Evolutionary conservation across 2,888 invertebrate species (phyloP).

Genomic region (Tortricodes alternella): DNA sequence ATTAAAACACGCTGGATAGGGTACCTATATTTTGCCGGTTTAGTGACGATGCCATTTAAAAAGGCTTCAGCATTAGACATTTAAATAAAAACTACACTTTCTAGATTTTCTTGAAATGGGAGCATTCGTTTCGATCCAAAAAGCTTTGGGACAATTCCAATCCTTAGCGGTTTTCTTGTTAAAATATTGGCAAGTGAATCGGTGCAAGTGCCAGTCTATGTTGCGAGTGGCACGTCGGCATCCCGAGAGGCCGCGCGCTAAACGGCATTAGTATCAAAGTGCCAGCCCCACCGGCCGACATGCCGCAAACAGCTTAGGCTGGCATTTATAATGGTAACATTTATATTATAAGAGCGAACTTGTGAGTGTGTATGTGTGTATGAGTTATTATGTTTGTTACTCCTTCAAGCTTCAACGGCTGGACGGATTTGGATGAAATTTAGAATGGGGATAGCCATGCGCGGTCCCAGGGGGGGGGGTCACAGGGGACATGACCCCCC

Average conservation of each 20-base stretch:
- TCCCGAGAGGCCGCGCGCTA: slow-evolving; percentile 34
- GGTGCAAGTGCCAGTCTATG: not conserved
- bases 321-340: slow-evolving; percentile 3
- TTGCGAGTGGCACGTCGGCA: slow-evolving; percentile 12
- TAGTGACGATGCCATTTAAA: not conserved
- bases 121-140: no score
- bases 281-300: slow-evolving; percentile 41
- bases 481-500: no score
- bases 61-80: no score
- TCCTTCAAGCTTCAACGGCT: no score
- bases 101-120: no score
- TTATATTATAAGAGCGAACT: no score
- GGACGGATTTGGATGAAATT: no score
- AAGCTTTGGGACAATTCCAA: no score
- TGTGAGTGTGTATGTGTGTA: no score
- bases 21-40: not conserved
- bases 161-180: not conserved
- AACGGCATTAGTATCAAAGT: slow-evolving; percentile 49
- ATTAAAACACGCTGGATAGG: slow-evolving; percentile 30
- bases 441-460: no score
- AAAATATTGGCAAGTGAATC: slow-evolving; percentile 10
- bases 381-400: no score
- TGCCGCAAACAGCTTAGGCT: slow-evolving; percentile 44
- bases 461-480: no score
- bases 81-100: not conserved